A percentile compares a stretch with the other conserved stretches of the same genome.
phyloP scores from a whole-genome alignment of 2,888 invertebrate genomes.

The Elysia crispata region DNA sequence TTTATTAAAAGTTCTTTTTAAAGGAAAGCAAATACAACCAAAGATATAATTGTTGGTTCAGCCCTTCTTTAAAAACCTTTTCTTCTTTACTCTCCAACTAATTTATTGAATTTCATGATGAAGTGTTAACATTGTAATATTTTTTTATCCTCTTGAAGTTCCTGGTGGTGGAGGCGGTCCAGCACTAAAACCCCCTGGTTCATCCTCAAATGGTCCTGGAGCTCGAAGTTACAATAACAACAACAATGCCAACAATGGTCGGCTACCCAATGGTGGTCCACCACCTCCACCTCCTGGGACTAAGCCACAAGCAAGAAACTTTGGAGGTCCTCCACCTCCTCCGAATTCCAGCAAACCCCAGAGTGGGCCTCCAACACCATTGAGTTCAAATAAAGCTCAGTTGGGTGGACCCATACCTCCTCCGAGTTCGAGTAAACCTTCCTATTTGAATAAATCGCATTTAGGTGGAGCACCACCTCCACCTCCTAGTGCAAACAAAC shows the following conservation, averaged over 20 bases:
- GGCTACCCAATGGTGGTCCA: conserved; percentile 77
- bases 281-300: conserved; percentile 49
- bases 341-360: conserved; percentile 70
- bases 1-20: no score
- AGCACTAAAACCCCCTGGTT: conserved; percentile 54
- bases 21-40: no score
- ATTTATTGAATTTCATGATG: neutral
- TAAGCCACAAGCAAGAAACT: neutral
- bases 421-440: conserved; percentile 41
- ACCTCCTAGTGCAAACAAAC: conserved; percentile 45
- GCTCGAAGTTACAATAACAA: neutral
- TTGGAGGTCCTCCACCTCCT: conserved; percentile 24
- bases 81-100: neutral
- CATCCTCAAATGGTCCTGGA: conserved; percentile 53
- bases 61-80: no score
- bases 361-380: conserved; percentile 12
- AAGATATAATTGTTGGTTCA: no score
- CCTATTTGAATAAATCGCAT: neutral
- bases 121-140: neutral
- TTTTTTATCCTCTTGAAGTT: conserved; percentile 1
- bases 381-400: conserved; percentile 7
- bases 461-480: conserved; percentile 49
- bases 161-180: conserved; percentile 47
- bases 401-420: conserved; percentile 47
- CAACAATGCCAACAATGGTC: conserved; percentile 23